phyloP scores from a whole-genome alignment of 1,140 invertebrate genomes.

The Apis laboriosa region DNA sequence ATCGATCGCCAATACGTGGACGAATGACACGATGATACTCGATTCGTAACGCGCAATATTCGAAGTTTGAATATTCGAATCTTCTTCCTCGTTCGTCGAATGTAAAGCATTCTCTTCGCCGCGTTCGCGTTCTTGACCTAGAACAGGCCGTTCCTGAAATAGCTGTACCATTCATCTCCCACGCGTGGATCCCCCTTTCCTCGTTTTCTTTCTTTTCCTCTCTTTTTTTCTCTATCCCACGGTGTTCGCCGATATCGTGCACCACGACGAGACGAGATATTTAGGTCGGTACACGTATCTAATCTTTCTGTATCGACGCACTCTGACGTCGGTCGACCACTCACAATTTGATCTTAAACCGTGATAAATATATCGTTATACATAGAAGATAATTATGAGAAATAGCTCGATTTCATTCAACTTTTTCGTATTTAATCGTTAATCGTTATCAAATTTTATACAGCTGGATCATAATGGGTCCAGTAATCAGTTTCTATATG shows the following conservation, averaged over 20 bases:
- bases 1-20: conserved; percentile 15
- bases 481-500: too few species aligned
- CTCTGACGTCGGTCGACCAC: conserved; percentile 30
- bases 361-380: conserved; percentile 24
- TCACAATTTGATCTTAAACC: conserved; percentile 7
- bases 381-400: conserved; percentile 14
- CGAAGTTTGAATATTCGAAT: conserved; percentile 35
- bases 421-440: not conserved
- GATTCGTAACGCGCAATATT: not conserved
- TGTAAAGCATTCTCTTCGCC: too few species aligned
- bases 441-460: not conserved
- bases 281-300: conserved; percentile 48
- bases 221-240: not conserved
- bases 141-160: conserved; percentile 6
- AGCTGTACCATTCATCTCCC: not conserved
- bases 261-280: not conserved
- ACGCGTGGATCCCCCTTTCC: not conserved
- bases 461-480: not conserved
- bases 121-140: conserved; percentile 18
- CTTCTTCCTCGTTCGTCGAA: not conserved
- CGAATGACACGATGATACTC: not conserved
- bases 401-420: not conserved
- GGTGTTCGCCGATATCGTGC: not conserved
- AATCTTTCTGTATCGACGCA: conserved; percentile 11
- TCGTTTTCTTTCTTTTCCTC: not conserved